Evolutionary conservation across 2,113 vertebrate genomes (phyloP).

Genomic region (Saguinus midas): DNA sequence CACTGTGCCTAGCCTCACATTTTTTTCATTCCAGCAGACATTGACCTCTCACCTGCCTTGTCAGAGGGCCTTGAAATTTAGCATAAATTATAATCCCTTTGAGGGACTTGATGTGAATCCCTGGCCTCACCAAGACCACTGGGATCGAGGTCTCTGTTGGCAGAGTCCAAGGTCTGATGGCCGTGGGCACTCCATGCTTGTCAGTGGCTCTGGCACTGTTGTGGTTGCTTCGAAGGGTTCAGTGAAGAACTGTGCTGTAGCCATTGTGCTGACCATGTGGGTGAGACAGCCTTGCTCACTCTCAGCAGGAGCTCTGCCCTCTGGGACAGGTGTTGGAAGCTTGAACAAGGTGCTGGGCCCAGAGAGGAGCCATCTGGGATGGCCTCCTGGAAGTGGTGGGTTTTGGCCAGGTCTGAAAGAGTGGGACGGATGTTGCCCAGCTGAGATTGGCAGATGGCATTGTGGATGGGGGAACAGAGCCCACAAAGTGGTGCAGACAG

Average conservation of each 20-base stretch:
- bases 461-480: background rate
- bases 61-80: background rate
- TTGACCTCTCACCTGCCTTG: background rate
- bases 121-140: background rate
- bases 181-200: background rate
- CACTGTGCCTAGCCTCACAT: too few relatives aligned
- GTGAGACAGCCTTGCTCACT: background rate
- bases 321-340: background rate
- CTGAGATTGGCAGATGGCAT: constrained; percentile 42
- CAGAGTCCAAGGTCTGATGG: background rate
- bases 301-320: background rate
- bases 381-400: background rate
- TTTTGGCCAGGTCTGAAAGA: background rate
- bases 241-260: background rate
- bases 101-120: background rate
- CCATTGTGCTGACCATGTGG: background rate
- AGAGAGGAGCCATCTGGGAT: background rate
- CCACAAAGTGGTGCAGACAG: constrained; percentile 26
- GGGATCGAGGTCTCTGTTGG: background rate
- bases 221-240: background rate
- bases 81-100: background rate
- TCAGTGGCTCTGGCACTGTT: background rate
- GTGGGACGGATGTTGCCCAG: background rate
- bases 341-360: background rate
- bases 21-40: background rate